phyloP scores from a whole-genome alignment of 2,797 vertebrate species.

The Numenius phaeopus region DNA sequence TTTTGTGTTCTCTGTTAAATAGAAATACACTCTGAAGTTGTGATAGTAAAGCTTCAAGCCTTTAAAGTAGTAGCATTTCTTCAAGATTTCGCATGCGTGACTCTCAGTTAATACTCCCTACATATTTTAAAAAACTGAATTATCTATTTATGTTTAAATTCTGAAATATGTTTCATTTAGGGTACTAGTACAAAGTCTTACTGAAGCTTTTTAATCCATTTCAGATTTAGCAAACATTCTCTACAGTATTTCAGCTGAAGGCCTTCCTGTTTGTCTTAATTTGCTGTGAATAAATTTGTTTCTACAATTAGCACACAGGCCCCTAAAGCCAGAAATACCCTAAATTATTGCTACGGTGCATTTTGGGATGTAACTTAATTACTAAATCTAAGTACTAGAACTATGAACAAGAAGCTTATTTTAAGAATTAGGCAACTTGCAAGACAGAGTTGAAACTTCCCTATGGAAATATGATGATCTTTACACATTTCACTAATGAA shows the following conservation, averaged over 20 bases:
- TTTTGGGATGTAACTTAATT: conserved; percentile 44
- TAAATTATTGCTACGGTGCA: not conserved
- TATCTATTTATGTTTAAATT: conserved; percentile 27
- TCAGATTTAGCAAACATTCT: conserved; percentile 31
- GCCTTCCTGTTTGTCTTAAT: conserved; percentile 41
- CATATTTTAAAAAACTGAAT: not conserved
- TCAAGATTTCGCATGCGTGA: not conserved
- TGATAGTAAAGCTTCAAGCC: not conserved
- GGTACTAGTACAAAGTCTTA: not conserved
- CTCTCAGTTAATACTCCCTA: not conserved
- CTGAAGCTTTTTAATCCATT: conserved; percentile 13
- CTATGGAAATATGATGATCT: not conserved
- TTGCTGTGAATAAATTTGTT: conserved; percentile 55
- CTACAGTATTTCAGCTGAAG: conserved; percentile 16
- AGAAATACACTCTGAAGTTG: not conserved
- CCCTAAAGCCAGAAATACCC: conserved; percentile 34
- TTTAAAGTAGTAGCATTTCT: not conserved
- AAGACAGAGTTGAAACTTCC: not conserved
- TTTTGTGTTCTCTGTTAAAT: not conserved
- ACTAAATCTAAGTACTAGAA: not conserved
- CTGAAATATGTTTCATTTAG: not conserved
- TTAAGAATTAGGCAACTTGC: not conserved
- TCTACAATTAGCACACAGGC: conserved; percentile 13
- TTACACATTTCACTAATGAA: not conserved
- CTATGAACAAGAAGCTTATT: not conserved